phyloP scores from a whole-genome alignment of 2,797 vertebrate genomes.

The Menidia menidia region DNA sequence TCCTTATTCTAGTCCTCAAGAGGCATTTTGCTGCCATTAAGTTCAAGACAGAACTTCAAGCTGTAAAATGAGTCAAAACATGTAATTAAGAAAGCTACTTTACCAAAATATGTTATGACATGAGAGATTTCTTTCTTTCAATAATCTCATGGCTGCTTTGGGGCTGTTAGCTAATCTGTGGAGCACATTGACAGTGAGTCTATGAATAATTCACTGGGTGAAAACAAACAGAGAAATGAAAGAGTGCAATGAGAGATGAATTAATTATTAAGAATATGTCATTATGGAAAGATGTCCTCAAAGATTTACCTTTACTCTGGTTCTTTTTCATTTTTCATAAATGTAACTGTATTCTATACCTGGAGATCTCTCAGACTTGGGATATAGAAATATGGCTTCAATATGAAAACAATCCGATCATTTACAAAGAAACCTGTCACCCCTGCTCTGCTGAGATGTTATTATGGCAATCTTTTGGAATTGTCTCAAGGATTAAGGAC shows the following conservation, averaged over 20 bases:
- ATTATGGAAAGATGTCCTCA: not conserved
- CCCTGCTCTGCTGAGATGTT: constrained; percentile 45
- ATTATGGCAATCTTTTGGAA: constrained; percentile 36
- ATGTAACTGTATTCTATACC: not conserved
- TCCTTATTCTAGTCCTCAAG: no score
- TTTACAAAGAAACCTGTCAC: constrained; percentile 27
- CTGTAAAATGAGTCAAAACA: not conserved
- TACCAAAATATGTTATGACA: constrained; percentile 28
- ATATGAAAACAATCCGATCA: constrained; percentile 32
- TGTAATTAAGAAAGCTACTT: constrained; percentile 35
- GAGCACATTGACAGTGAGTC: constrained; percentile 12
- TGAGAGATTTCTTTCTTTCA: not conserved
- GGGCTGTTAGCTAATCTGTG: not conserved
- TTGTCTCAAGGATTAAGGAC: constrained; percentile 19
- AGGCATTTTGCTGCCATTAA: no score
- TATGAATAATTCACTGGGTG: constrained; percentile 20
- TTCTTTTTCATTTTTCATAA: not conserved
- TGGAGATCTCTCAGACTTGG: not conserved
- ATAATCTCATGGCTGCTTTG: constrained; percentile 9
- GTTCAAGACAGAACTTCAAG: no score
- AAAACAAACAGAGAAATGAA: not conserved
- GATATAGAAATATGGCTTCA: constrained; percentile 4
- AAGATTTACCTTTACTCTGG: not conserved
- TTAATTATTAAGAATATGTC: not conserved
- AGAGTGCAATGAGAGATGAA: not conserved